These are phyloP conservation scores for Zoanthus sansibaricus DNA, from an alignment of 92 coral and sea anemone genomes.

Conservation along the genomic window DNA sequence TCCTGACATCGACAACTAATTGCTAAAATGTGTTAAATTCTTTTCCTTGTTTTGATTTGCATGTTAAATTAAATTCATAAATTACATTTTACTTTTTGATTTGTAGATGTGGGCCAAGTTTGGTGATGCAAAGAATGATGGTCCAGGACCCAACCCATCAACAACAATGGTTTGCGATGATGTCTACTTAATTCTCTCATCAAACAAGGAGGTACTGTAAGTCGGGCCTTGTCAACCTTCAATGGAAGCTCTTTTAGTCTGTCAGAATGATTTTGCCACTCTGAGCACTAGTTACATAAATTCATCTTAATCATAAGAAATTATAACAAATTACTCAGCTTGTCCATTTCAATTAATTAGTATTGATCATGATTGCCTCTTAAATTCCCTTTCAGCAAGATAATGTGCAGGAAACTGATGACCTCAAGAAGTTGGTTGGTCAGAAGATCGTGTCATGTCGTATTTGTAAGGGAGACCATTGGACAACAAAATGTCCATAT, in stretches of 20 bases:
- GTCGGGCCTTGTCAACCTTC: background rate
- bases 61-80: background rate
- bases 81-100: background rate
- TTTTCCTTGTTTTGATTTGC: background rate
- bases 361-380: background rate
- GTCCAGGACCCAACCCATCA: slow-evolving; percentile 95
- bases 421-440: slow-evolving; percentile 79
- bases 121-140: slow-evolving; percentile 96
- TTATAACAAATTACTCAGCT: background rate
- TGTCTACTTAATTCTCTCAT: slow-evolving; percentile 83
- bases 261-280: background rate
- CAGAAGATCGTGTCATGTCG: slow-evolving; percentile 97
- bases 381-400: slow-evolving; percentile 63
- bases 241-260: background rate
- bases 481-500: slow-evolving; percentile 99
- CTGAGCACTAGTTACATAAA: too few relatives aligned
- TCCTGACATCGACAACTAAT: too few relatives aligned
- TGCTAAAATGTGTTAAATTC: too few relatives aligned
- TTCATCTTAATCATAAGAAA: background rate
- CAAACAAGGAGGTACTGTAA: slow-evolving; percentile 82
- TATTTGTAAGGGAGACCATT: slow-evolving; percentile 99
- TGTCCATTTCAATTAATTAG: background rate
- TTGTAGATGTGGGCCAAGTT: slow-evolving; percentile 92
- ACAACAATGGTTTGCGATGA: slow-evolving; percentile 96
- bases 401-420: slow-evolving; percentile 79